Evolutionary conservation across 2,888 invertebrate genomes (phyloP).

Genomic region (Ecliptopera silaceata): DNA sequence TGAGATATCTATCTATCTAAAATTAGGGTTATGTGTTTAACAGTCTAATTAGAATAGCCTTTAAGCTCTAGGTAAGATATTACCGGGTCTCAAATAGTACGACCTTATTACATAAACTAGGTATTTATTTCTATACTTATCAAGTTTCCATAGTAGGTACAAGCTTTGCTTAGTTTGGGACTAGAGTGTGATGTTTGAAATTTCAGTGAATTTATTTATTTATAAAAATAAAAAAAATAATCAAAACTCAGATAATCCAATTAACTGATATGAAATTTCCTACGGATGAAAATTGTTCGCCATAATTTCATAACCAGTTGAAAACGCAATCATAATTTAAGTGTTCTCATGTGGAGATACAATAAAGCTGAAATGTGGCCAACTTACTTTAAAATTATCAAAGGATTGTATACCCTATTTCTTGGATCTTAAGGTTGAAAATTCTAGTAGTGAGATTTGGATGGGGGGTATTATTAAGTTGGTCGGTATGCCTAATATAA

Average conservation of each 20-base stretch:
- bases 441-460: neutral
- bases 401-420: neutral
- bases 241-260: slow-evolving; percentile 7
- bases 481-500: slow-evolving; percentile 31
- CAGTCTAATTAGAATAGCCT: too few relatives aligned
- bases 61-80: too few relatives aligned
- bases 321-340: slow-evolving; percentile 31
- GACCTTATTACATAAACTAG: too few relatives aligned
- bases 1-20: too few relatives aligned
- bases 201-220: too few relatives aligned
- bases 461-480: slow-evolving; percentile 30
- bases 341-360: slow-evolving; percentile 28
- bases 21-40: too few relatives aligned
- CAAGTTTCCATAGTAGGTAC: too few relatives aligned
- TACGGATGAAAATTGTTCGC: slow-evolving; percentile 13
- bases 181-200: too few relatives aligned
- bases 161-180: too few relatives aligned
- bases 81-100: too few relatives aligned
- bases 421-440: slow-evolving; percentile 3
- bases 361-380: slow-evolving; percentile 26
- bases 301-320: slow-evolving; percentile 26
- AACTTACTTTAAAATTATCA: slow-evolving; percentile 20
- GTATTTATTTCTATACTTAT: too few relatives aligned
- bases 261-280: slow-evolving; percentile 6
- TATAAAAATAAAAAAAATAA: neutral